A percentile compares a stretch with the other conserved stretches of the same genome.
Evolutionary conservation across 2,888 invertebrate genomes (phyloP).

Genomic region (Parochlus steinenii): DNA sequence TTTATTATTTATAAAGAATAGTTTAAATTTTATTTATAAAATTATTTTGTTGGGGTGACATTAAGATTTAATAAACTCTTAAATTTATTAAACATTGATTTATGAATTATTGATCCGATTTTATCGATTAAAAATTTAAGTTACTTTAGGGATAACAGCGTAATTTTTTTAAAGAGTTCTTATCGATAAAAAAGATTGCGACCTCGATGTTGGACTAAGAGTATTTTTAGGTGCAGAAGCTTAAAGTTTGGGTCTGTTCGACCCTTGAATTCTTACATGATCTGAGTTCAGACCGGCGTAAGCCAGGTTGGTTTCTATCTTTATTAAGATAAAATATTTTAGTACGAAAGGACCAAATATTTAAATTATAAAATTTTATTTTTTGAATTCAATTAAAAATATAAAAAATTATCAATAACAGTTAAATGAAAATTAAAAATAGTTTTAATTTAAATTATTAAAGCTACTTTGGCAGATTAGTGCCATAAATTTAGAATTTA

Average conservation of each 20-base stretch:
- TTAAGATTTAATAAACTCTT: slow-evolving; percentile 42
- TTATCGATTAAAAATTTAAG: slow-evolving; percentile 47
- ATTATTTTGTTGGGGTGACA: slow-evolving; percentile 49
- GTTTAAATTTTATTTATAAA: slow-evolving; percentile 22
- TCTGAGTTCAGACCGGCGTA: slow-evolving; percentile 76
- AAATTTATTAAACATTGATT: slow-evolving; percentile 27
- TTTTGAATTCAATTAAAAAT: too few species aligned
- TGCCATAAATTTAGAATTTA: slow-evolving; percentile 56
- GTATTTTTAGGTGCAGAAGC: slow-evolving; percentile 47
- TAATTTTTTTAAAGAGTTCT: slow-evolving; percentile 59
- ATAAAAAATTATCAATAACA: too few species aligned
- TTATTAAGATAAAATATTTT: slow-evolving; percentile 40
- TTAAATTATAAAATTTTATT: slow-evolving; percentile 36
- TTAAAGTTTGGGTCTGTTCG: slow-evolving; percentile 61
- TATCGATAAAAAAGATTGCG: slow-evolving; percentile 59
- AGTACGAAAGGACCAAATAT: slow-evolving; percentile 66
- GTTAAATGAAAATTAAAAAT: too few species aligned
- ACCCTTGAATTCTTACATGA: slow-evolving; percentile 72
- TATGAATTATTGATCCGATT: slow-evolving; percentile 37
- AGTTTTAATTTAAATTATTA: slow-evolving; percentile 17
- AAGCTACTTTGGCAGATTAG: slow-evolving; percentile 47
- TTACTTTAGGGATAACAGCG: slow-evolving; percentile 77
- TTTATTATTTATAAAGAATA: slow-evolving; percentile 27
- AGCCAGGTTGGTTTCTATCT: slow-evolving; percentile 80
- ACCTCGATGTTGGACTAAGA: slow-evolving; percentile 58